A percentile compares a stretch with the other conserved stretches of the same genome.
Conservation (phyloP, 2,797 vertebrate genomes). For the Poliocrania exsul region DNA sequence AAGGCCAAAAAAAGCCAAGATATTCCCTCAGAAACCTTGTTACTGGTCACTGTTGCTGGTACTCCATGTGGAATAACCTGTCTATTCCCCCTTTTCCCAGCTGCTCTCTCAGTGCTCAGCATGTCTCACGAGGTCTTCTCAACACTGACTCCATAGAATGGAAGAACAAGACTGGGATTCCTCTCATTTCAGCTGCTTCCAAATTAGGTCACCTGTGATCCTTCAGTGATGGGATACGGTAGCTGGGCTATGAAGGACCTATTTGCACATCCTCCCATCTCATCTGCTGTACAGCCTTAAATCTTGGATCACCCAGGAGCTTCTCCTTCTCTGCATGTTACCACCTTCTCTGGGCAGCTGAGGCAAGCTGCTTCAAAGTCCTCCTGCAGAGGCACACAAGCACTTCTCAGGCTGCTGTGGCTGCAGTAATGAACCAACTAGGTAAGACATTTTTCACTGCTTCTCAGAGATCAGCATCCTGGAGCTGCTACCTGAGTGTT, state of each 20-base stretch:
- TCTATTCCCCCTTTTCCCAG: accelerated
- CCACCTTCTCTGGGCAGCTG: neutral
- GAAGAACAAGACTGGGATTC: neutral
- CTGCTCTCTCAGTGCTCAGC: neutral
- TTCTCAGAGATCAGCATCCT: neutral
- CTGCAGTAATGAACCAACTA: neutral
- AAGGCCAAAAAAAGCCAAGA: neutral
- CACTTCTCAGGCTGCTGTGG: neutral
- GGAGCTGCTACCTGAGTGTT: neutral
- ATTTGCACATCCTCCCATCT: neutral
- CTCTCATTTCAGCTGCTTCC: neutral
- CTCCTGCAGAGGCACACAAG: neutral
- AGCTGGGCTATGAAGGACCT: neutral
- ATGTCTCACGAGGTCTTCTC: neutral
- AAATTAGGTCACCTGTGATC: neutral
- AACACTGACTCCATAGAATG: neutral
- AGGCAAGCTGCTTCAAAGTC: neutral
- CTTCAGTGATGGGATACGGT: neutral
- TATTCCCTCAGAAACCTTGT: neutral
- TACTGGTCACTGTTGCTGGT: neutral
- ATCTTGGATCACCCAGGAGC: neutral
- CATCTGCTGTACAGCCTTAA: neutral
- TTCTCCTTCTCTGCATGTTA: neutral
- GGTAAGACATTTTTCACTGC: neutral
- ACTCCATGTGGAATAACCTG: neutral